A percentile compares a stretch with the other conserved stretches of the same genome.
Evolutionary conservation across 2,113 vertebrate species (phyloP).

Genomic region (Ptychochromis oligacanthus): DNA sequence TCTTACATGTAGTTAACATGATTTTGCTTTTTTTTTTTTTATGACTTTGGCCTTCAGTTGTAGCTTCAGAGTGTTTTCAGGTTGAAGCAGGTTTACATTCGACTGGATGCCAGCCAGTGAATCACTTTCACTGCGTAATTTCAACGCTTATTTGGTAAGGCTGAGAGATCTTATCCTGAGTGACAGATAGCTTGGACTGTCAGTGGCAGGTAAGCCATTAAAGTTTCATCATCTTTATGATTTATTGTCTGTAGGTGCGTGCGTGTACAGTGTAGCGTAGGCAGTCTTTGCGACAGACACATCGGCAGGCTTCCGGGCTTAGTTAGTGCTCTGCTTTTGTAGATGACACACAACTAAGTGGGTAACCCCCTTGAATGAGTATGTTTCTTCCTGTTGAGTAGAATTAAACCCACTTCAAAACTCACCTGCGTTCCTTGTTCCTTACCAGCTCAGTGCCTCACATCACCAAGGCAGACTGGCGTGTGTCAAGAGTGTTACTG

Average conservation of each 20-base stretch:
- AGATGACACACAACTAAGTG: neutral
- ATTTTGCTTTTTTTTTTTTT: too few species aligned
- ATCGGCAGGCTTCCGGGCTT: neutral
- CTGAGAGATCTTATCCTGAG: slow-evolving; percentile 49
- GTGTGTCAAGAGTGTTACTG: neutral
- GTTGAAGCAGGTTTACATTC: slow-evolving; percentile 40
- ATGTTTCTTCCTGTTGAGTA: neutral
- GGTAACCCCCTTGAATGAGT: neutral
- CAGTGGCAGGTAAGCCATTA: slow-evolving; percentile 35
- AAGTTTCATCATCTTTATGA: slow-evolving; percentile 28
- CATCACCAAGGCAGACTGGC: slow-evolving; percentile 21
- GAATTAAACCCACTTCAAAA: neutral
- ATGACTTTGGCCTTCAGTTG: neutral
- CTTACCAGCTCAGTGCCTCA: neutral
- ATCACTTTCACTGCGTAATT: slow-evolving; percentile 33
- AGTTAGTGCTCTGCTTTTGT: neutral
- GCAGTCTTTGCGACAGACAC: neutral
- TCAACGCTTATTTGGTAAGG: slow-evolving; percentile 24
- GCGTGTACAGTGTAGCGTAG: neutral
- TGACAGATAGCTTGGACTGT: slow-evolving; percentile 42
- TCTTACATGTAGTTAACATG: neutral
- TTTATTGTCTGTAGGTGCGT: slow-evolving; percentile 26
- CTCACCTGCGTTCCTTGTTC: neutral
- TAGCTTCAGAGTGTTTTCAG: slow-evolving; percentile 23
- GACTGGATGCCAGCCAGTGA: slow-evolving; percentile 53